Base-by-base conservation (phyloP, 2,888 invertebrate species). In the Drosophila pseudotalamancana region DNA sequence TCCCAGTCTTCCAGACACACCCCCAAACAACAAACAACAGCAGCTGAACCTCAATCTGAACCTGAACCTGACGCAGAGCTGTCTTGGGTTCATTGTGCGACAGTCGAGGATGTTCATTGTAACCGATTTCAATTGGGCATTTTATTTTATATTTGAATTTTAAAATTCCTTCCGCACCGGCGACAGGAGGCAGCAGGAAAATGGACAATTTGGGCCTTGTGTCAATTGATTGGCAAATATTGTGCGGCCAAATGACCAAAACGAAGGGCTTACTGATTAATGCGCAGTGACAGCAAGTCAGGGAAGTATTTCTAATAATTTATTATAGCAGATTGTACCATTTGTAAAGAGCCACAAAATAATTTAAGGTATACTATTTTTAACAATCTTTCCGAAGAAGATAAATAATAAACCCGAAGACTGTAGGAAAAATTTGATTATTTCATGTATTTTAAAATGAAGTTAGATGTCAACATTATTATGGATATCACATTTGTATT, bases 181-280 rank as follows among this genome's bases (percentile, higher is more conserved):
- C 85, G 72, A 82, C 79, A 72, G 76, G 73, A 62, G 87, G 79
- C 77, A 71, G 81, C 89, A 90, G 89, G 89, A 90, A 89, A 89
- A 90, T 89, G 89, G 89, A 90, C 89, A 89, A 90, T 89, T 89
- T 90, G 89, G 89, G 89, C 90, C 89, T 89, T 89, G 87, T 87
- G 89, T 87, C 89, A 90, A 90, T 90, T 89, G 89, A 89, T 89
- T 89, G 90, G 88, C 89, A 90, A 89, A 89, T 89, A 89, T 83
- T 89, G 85, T 79, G 72, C 79, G 74, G 72, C 70, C 68, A 78
- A 83, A 69, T 70, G 67, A 67, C 49, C 64, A 48, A 73, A 39
- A 49, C 69, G 43, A 77, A 80, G 69, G 74, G 75, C 76, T 83
- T 73, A 31, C 85, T 89, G 89, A 89, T 88, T 89, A 89, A 89